Percentiles rank a stretch among this genome's conserved stretches.
phyloP scores from a whole-genome alignment of 2,888 invertebrate species.

The Eilema sororculum region DNA sequence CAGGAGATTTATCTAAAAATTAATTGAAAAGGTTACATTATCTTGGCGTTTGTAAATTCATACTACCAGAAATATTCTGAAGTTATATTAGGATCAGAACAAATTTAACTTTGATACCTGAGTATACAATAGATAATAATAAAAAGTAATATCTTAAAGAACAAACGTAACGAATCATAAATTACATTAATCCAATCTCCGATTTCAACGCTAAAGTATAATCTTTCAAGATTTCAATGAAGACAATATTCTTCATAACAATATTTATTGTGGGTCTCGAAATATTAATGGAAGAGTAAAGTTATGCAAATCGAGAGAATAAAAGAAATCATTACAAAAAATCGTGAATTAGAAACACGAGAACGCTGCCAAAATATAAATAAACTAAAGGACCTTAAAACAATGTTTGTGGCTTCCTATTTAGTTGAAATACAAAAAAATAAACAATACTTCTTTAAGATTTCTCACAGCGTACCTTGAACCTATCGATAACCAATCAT shows the following conservation, averaged over 20 bases:
- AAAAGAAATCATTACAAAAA: conserved; percentile 5
- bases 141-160: neutral
- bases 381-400: conserved; percentile 31
- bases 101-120: neutral
- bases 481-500: conserved; percentile 64
- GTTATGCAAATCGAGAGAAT: conserved; percentile 13
- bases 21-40: neutral
- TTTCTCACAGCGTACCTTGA: conserved; percentile 61
- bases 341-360: conserved; percentile 32
- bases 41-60: neutral
- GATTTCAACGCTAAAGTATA: conserved; percentile 35
- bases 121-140: neutral
- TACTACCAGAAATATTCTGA: neutral
- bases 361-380: conserved; percentile 17
- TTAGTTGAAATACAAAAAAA: conserved; percentile 38
- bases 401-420: conserved; percentile 42
- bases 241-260: conserved; percentile 16
- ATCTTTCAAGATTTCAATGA: conserved; percentile 12
- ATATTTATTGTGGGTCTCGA: conserved; percentile 8
- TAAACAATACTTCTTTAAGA: conserved; percentile 60
- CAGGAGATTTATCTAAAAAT: neutral
- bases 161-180: conserved; percentile 43
- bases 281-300: conserved; percentile 10
- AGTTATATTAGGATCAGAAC: neutral
- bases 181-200: conserved; percentile 39